phyloP scores from a whole-genome alignment of 2,888 invertebrate genomes.

The Embidobia sp. region DNA sequence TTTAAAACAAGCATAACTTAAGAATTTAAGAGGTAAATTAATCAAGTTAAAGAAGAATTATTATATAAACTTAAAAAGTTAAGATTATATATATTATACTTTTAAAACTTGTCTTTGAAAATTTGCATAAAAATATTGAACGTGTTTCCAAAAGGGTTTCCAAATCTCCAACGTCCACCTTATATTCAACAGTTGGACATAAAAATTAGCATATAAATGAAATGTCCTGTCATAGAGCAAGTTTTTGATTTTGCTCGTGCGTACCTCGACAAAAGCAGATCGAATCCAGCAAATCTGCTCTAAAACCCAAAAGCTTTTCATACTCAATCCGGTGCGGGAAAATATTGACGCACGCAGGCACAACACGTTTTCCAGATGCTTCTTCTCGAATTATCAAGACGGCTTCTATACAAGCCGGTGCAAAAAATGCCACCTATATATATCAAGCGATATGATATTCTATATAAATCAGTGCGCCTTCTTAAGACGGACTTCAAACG shows the following conservation, averaged over 20 bases:
- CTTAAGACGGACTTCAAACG: slow-evolving; percentile 31
- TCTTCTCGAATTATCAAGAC: slow-evolving; percentile 48
- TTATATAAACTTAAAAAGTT: no score
- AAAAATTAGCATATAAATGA: slow-evolving; percentile 32
- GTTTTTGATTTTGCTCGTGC: neutral
- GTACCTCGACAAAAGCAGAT: no score
- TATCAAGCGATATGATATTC: slow-evolving; percentile 8
- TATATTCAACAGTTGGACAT: neutral
- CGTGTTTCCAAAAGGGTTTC: no score
- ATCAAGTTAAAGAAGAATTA: no score
- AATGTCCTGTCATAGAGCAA: slow-evolving; percentile 9
- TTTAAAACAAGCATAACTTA: no score
- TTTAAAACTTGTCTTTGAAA: no score
- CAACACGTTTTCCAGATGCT: slow-evolving; percentile 57
- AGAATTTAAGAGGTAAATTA: no score
- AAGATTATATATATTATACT: no score
- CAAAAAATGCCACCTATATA: slow-evolving; percentile 23
- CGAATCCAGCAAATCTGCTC: no score
- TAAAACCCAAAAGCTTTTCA: no score
- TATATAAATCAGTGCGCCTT: slow-evolving; percentile 36
- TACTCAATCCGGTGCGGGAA: no score
- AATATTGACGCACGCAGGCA: no score
- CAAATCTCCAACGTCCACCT: neutral
- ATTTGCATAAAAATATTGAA: neutral
- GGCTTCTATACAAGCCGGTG: slow-evolving; percentile 6